Conservation (phyloP, 2,113 vertebrate genomes). For the Ictidomys tridecemlineatus region DNA sequence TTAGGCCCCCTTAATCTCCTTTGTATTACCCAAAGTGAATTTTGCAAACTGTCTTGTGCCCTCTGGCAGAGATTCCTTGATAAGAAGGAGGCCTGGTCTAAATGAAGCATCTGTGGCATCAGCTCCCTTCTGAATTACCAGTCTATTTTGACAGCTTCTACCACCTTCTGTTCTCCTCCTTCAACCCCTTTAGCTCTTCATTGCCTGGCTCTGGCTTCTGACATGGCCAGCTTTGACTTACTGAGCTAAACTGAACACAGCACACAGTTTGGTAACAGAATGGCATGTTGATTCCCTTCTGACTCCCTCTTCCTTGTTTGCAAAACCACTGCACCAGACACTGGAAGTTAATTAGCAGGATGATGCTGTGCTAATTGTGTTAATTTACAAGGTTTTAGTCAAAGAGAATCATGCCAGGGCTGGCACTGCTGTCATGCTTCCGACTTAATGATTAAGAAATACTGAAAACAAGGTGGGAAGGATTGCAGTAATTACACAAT, state of each 20-base stretch:
- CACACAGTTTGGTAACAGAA: slow-evolving; percentile 93
- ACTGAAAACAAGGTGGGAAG: slow-evolving; percentile 93
- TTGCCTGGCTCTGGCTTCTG: slow-evolving; percentile 87
- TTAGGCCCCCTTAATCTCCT: slow-evolving; percentile 86
- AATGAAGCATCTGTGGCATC: slow-evolving; percentile 88
- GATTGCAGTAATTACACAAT: slow-evolving; percentile 93
- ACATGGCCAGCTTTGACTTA: slow-evolving; percentile 87
- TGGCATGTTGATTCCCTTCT: slow-evolving; percentile 93
- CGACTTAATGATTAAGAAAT: slow-evolving; percentile 95
- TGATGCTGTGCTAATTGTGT: slow-evolving; percentile 99
- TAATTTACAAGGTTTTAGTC: slow-evolving; percentile 99
- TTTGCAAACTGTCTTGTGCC: slow-evolving; percentile 86
- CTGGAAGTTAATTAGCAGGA: slow-evolving; percentile 98
- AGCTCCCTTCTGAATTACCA: slow-evolving; percentile 86
- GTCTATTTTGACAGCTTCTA: slow-evolving; percentile 87
- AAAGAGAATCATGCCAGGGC: slow-evolving; percentile 95
- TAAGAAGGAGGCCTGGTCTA: slow-evolving; percentile 84
- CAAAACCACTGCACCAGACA: slow-evolving; percentile 94
- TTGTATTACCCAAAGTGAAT: slow-evolving; percentile 87
- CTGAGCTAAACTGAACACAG: slow-evolving; percentile 86
- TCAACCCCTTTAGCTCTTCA: slow-evolving; percentile 87
- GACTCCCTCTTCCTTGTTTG: slow-evolving; percentile 93
- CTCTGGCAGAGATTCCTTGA: slow-evolving; percentile 87
- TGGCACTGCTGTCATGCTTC: slow-evolving; percentile 95
- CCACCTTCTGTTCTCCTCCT: slow-evolving; percentile 80